phyloP scores from a whole-genome alignment of 2,113 vertebrate genomes.

The Gymnarchus niloticus region DNA sequence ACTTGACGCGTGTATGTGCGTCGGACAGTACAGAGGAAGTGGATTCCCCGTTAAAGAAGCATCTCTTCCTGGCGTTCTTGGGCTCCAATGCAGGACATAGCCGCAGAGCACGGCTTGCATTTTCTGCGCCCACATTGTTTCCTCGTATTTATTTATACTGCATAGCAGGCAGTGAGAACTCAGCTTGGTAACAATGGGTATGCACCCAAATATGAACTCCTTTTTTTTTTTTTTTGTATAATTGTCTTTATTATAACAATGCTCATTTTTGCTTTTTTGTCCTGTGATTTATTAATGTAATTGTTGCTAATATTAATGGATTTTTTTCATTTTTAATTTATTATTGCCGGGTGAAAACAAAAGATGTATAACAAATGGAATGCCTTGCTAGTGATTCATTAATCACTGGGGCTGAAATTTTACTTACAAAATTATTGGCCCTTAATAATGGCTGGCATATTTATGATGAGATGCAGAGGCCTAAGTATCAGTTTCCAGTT shows the following conservation, averaged over 20 bases:
- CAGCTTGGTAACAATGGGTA: constrained; percentile 5
- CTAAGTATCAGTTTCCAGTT: not conserved
- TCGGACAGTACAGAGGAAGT: not conserved
- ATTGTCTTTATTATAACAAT: constrained; percentile 19
- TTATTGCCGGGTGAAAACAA: constrained; percentile 38
- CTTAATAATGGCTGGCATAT: not conserved
- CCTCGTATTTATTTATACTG: not conserved
- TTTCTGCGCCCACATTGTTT: no score
- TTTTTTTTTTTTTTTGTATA: constrained; percentile 18
- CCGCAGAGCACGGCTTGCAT: not conserved
- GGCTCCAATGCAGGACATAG: not conserved
- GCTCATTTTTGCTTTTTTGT: constrained; percentile 21
- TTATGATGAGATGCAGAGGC: not conserved
- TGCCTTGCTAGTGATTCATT: not conserved
- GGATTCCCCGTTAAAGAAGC: not conserved
- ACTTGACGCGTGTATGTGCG: constrained; percentile 18
- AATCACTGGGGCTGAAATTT: not conserved
- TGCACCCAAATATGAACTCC: not conserved
- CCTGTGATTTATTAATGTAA: constrained; percentile 31
- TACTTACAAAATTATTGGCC: not conserved
- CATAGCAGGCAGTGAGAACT: not conserved
- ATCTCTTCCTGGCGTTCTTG: not conserved
- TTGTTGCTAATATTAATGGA: constrained; percentile 41
- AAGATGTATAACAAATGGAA: not conserved
- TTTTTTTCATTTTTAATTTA: constrained; percentile 27